A percentile compares a stretch with the other conserved stretches of the same genome.
Conservation (phyloP, 2,113 vertebrate species). For the Gymnarchus niloticus region DNA sequence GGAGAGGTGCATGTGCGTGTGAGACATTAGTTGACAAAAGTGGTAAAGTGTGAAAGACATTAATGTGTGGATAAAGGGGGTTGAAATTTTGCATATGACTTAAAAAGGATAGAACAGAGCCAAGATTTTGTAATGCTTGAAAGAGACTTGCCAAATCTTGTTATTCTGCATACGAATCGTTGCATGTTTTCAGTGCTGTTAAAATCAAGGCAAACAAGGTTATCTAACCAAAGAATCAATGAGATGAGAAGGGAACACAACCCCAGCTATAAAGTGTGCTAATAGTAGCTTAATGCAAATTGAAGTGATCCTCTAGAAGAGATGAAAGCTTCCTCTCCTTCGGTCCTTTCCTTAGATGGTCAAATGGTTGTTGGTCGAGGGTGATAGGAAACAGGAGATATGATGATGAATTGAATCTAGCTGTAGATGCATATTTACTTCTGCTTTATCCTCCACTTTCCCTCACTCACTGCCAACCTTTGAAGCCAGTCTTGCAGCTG, state of each 20-base stretch:
- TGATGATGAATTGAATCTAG: background rate
- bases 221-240: background rate
- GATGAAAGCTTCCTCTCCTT: background rate
- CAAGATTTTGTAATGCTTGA: background rate
- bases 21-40: background rate
- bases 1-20: background rate
- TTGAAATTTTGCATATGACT: background rate
- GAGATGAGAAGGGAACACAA: background rate
- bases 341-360: background rate
- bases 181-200: background rate
- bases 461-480: background rate
- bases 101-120: background rate
- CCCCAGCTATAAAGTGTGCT: background rate
- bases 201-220: background rate
- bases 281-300: background rate
- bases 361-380: background rate
- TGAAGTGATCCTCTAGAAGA: background rate
- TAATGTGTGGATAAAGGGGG: background rate
- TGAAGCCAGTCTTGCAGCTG: constrained; percentile 15
- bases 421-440: background rate
- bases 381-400: background rate
- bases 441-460: background rate
- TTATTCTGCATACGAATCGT: background rate
- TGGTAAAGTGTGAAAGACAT: background rate
- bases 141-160: background rate